These are phyloP conservation scores for Connochaetes taurinus DNA, from an alignment of 2,113 vertebrate genomes.

Conservation along the genomic window DNA sequence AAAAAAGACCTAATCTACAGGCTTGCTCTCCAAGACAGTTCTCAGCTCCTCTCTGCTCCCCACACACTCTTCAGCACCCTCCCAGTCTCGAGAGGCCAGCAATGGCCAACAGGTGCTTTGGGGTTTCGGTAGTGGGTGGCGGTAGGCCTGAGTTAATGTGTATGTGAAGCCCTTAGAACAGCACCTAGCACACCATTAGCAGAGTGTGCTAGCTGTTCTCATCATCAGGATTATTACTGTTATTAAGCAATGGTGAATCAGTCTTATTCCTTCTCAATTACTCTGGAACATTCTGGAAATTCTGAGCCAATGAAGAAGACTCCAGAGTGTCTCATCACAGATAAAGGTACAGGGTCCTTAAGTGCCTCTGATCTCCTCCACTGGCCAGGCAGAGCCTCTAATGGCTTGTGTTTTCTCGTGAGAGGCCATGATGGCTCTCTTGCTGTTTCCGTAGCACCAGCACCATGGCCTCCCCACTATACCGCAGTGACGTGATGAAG, in stretches of 20 bases:
- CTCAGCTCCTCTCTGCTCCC: neutral
- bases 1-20: neutral
- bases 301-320: neutral
- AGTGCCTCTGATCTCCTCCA: neutral
- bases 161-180: neutral
- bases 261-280: neutral
- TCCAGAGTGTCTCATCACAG: neutral
- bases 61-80: neutral
- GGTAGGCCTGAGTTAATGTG: neutral
- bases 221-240: neutral
- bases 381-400: neutral
- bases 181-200: neutral
- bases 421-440: neutral
- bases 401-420: neutral
- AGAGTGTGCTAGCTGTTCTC: neutral
- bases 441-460: neutral
- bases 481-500: rapidly evolving
- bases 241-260: neutral
- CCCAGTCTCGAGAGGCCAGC: neutral
- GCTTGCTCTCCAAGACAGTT: neutral
- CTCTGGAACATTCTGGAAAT: neutral
- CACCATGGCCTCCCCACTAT: rapidly evolving
- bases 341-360: neutral
- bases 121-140: neutral
- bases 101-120: neutral